Base-by-base conservation (phyloP, 2,888 invertebrate genomes). In the Limulus polyphemus region DNA sequence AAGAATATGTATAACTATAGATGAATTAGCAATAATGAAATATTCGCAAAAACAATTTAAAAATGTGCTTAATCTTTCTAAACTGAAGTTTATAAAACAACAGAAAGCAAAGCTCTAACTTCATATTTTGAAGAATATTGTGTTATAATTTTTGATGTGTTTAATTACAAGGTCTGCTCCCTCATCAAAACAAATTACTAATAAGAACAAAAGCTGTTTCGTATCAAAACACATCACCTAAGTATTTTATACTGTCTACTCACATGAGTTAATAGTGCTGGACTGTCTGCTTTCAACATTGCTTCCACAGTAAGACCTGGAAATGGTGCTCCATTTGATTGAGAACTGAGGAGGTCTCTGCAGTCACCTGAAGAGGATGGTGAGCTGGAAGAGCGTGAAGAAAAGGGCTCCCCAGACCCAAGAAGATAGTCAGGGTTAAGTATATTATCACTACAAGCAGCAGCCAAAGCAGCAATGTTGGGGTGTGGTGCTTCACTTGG, bases 381-480 rank as follows among this genome's bases (percentile, higher is more conserved):
- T 32, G 32, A 32, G 32, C 32, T 65, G 47, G 64, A 65, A 46
- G 69, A 67, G 16, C 63, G 58, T 17, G 66, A 64, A 10, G 69
- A 68, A 60, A 70, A 68, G 4, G 69, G 68, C 50, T 69, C 70
- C 32, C 69, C 68, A 47, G 66, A 66, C 12, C 87, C 86, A 47
- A 88, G 77, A 56, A 88, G 76, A 76, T 85, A 88, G 72, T 87
- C 86, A 14, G 87, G 84, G 77, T 88, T 88, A 57, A 88, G 78
- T 70, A 88, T 84, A 72, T 86, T 86, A 72, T 88, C 87, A 55
- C 85, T 84, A 73, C 88, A 88, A 1, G 87, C 88, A 11, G 86
- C 87, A 0, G 88, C 87, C 60, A 88, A 74, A 16, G 86, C 88
- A 67, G 84, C 85, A 70, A 88, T 83, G 63, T 80, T 81, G 14